Base-by-base conservation (phyloP, 1,140 invertebrate species). In the Kradibia gibbosae region DNA sequence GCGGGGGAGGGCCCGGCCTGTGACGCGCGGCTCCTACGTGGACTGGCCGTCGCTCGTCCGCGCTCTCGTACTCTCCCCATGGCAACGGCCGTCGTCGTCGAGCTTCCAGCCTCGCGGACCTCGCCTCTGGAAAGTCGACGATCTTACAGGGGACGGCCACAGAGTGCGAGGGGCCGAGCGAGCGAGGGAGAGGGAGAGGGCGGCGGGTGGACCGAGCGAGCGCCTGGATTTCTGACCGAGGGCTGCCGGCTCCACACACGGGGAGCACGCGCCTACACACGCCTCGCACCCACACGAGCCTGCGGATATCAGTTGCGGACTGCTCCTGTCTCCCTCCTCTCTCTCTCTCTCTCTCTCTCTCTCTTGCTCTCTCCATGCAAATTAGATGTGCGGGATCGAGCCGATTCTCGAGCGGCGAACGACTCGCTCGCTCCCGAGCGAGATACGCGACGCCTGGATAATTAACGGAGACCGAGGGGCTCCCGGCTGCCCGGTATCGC, bases 351-450 rank as follows among this genome's bases (percentile, higher is more conserved):
- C 42, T 42, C 8, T 3, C 17, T 73, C 42, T 39, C n/a, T 31
- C 72, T 67, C 71, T n/a, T n/a, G n/a, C 84, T 83, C 50, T 65
- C 81, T 81, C 45, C 62, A 73, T 78, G 42, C 31, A 78, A 78
- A 70, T 78, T 78, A 67, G 45, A 53, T 78, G 62, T 78, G 45
- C 62, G 62, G 39, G 31, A 67, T 67, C 22, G 39, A 78, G 62
- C 76, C 13, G 42, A 78, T 67, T 78, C 42, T 78, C 22, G 20
- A 70, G 25, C 31, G 28, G 31, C 60, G 0, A 50, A 65, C 17
- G 60, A 76, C n/a, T 77, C 60, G 42, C 39, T 48, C 28, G 36
- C 13, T 75, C n/a, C 55, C 34, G 55, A 31, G 36, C n/a, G 36
- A 45, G 55, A 62, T 25, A 62, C 25, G n/a, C n/a, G 39, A 78